Conservation (phyloP, 64 coral and sea anemone species). For the Astreopora myriophthalma region DNA sequence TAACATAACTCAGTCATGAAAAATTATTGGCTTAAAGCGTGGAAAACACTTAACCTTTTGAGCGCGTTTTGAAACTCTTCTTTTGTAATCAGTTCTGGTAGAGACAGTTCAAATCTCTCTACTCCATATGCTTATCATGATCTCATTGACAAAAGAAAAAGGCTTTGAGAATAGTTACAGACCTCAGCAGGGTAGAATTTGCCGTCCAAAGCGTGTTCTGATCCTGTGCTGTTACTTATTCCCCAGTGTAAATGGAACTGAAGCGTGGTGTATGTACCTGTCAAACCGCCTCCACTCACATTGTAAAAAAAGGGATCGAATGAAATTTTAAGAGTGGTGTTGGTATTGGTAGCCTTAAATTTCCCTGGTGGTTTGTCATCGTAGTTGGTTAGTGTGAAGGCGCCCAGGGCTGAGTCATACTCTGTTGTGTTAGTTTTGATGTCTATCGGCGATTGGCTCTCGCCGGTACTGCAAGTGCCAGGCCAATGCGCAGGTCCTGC, state of each 20-base stretch:
- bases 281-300: neutral
- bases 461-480: neutral
- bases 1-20: too few species aligned
- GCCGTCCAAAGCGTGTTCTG: constrained; percentile 27
- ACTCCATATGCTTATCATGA: too few species aligned
- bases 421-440: neutral
- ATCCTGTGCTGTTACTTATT: neutral
- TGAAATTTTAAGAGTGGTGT: neutral
- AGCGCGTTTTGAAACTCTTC: too few species aligned
- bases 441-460: constrained; percentile 37
- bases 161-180: neutral
- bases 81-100: too few species aligned
- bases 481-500: constrained; percentile 27
- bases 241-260: constrained; percentile 68
- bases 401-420: neutral
- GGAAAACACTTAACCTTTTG: too few species aligned
- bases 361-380: neutral
- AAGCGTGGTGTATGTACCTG: neutral
- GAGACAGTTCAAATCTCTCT: too few species aligned
- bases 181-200: constrained; percentile 46
- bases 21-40: too few species aligned
- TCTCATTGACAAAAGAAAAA: too few species aligned
- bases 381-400: neutral
- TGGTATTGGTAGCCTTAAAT: neutral
- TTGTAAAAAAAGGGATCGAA: neutral